Conservation (phyloP, 2,888 invertebrate genomes). For the Pseudanteris insignis region DNA sequence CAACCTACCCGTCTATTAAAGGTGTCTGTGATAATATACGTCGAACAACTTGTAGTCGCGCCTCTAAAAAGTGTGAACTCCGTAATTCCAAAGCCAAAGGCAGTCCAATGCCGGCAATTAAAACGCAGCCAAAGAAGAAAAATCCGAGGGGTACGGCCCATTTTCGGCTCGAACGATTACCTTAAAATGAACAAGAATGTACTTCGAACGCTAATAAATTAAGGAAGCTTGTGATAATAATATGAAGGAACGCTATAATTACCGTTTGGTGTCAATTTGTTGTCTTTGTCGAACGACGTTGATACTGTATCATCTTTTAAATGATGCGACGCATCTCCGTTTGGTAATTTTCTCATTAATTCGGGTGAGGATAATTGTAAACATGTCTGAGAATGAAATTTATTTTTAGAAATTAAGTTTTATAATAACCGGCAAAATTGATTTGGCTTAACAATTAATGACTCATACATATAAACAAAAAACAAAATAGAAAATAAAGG, state of each 20-base stretch:
- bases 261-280: conserved; percentile 50
- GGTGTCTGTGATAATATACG: conserved; percentile 70
- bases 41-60: conserved; percentile 69
- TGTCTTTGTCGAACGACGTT: conserved; percentile 53
- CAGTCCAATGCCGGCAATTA: conserved; percentile 65
- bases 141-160: conserved; percentile 61
- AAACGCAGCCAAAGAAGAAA: conserved; percentile 61
- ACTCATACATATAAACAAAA: background rate
- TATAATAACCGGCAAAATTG: background rate
- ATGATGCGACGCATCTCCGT: conserved; percentile 58
- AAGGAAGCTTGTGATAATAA: no score
- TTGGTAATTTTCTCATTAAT: conserved; percentile 63
- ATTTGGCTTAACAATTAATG: background rate
- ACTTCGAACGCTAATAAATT: no score
- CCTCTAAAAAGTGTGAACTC: conserved; percentile 70
- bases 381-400: conserved; percentile 62
- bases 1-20: conserved; percentile 68
- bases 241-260: no score
- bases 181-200: conserved; percentile 42
- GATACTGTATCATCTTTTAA: conserved; percentile 55
- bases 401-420: no score
- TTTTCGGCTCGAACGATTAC: conserved; percentile 52
- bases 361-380: conserved; percentile 64
- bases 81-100: conserved; percentile 70
- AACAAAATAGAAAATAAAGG: background rate